phyloP scores from a whole-genome alignment of 1,140 invertebrate genomes.

The Orchestia grillus region DNA sequence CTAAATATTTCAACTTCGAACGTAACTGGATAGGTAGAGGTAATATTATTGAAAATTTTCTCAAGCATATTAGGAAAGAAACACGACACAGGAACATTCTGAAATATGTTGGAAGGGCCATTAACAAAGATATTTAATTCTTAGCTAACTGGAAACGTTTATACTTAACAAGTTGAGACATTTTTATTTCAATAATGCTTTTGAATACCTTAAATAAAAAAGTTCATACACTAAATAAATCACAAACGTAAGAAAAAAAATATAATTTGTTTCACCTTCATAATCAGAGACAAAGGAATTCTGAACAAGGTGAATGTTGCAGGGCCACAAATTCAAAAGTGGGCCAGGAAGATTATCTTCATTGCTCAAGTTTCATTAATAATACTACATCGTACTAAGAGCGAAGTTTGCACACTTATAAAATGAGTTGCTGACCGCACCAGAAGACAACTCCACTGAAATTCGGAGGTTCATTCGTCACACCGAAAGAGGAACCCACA shows the following conservation, averaged over 20 bases:
- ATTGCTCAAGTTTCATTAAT: neutral
- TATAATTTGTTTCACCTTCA: no score
- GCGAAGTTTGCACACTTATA: neutral
- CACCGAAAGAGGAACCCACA: neutral
- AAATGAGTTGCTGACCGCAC: neutral
- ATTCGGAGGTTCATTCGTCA: neutral
- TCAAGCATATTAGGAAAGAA: neutral
- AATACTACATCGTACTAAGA: neutral
- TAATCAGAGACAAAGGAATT: neutral
- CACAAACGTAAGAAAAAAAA: no score
- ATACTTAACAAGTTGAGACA: neutral
- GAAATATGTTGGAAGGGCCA: neutral
- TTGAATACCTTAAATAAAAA: no score
- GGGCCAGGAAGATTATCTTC: neutral
- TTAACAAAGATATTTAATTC: neutral
- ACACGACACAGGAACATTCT: neutral
- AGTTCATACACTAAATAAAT: no score
- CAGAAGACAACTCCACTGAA: neutral
- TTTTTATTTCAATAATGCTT: neutral
- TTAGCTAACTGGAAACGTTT: neutral
- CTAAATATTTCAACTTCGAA: no score
- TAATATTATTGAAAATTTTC: neutral
- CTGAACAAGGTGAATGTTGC: neutral
- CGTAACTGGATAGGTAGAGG: neutral
- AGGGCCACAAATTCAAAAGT: neutral